Base-by-base conservation (phyloP, 37 sponge, comb jelly and placozoan genomes). In the Geodia barretti region DNA sequence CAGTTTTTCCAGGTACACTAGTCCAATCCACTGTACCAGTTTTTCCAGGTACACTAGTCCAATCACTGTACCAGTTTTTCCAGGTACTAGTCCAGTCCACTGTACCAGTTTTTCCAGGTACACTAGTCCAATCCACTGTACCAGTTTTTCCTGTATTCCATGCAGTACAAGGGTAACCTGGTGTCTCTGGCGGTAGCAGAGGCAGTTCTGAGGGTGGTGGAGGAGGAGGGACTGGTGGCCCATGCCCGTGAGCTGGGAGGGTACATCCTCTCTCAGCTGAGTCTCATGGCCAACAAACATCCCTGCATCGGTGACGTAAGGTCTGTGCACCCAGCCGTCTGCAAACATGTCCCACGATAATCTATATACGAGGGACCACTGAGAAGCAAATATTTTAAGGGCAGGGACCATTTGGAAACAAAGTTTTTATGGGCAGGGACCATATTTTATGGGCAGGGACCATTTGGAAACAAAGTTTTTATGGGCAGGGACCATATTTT, bases 141-240 rank as follows among this genome's bases (percentile, higher is more conserved):
- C n/a, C n/a, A n/a, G n/a, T n/a, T n/a, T n/a, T n/a, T n/a, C n/a
- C n/a, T n/a, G n/a, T n/a, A n/a, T n/a, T n/a, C n/a, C n/a, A n/a
- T n/a, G n/a, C 79, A 97, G 97, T 95, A 84, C 70, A 84, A 87
- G 25, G 82, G 93, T 59, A 91, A 98, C 54, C 92, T 94, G 5
- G 90, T 95, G 35, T 89, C 92, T 5, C 79, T 89, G 83, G 93
- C 96, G 0, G 77, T 93, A 34, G 96, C 91, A 35, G 68, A 91
- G 67, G 96, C 96, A 34, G 96, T 96, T 2, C 75, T 98, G 62
- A 83, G 73, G 58, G 82, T 87, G 29, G 86, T 98, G 47, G 81
- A 87, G 61, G 87, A 91, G 24, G 92, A 95, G 43, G 39, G 68
- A 7, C 73, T 95, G 35, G 90, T 86, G 47, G 73, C 82, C 29